Base-by-base conservation (phyloP, 2,888 invertebrate species). In the Standfussiana lucernea region DNA sequence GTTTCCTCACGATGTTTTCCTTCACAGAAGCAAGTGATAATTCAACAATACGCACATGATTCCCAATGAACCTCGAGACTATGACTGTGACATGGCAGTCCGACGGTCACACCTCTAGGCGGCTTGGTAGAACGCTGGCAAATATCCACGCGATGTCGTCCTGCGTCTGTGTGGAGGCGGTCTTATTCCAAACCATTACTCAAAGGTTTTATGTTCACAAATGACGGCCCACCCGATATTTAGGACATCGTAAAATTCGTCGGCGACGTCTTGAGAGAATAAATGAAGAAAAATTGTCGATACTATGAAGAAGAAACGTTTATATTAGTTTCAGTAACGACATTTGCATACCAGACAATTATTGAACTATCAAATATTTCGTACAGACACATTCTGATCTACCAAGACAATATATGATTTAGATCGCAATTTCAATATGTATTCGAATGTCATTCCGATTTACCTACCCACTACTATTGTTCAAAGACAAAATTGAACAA, bases 131-230 rank as follows among this genome's bases (percentile, higher is more conserved):
- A n/a, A n/a, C 18, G 4, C 10, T 59, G 37, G 15, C 8, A 21
- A 32, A 40, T 24, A 13, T 13, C 45, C n/a, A 40, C 42, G 15
- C 13, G 10, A 56, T 24, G 40, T 56, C 40, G 15, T 32, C 13
- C 18, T 7, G 35, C 6, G 21, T 61, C 53, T 15, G 45, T 62
- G 61, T 80, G 56, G 15, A 37, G n/a, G 40, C 24, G 5, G 47
- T 35, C 53, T 67, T 18, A 71, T 37, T n/a, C 37, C 24, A 37
- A 64, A 56, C 61, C 70, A 83, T 71, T 71, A 79, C 71, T 47
- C n/a, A 68, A 32, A 83, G 32, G 53, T 65, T 84, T 84, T 79
- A 81, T 81, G 79, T 71, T 79, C 71, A 40, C 35, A 47, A 74
- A 75, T 64, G 68, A 66, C 68, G 64, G 50, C 50, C 59, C 72